Percentiles rank a stretch among this genome's conserved stretches.
These are phyloP conservation scores for Ochropacha duplaris DNA, from an alignment of 2,888 invertebrate species.

Conservation along the genomic window DNA sequence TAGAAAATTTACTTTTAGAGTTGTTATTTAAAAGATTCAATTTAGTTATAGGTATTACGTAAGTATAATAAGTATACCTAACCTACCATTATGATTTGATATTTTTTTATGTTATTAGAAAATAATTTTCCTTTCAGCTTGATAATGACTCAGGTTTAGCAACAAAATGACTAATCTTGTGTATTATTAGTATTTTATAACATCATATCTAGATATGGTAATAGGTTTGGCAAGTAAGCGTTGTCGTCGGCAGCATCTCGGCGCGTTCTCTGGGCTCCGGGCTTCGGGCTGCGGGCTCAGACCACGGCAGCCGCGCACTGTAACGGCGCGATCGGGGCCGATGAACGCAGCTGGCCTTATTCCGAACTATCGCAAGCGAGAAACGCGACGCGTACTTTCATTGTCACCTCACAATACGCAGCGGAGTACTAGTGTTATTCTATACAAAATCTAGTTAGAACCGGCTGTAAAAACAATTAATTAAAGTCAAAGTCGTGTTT, in stretches of 20 bases:
- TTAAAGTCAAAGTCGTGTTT: slow-evolving; percentile 1
- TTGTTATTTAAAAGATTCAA: background rate
- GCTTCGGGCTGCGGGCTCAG: slow-evolving; percentile 35
- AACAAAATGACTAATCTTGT: background rate
- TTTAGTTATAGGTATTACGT: no score
- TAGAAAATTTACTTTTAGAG: background rate
- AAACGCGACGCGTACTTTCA: slow-evolving; percentile 77
- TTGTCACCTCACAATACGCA: slow-evolving; percentile 71
- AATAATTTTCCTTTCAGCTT: background rate
- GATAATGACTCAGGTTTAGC: background rate
- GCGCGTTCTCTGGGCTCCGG: slow-evolving; percentile 26
- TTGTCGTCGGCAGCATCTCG: slow-evolving; percentile 11
- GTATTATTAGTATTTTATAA: slow-evolving; percentile 2
- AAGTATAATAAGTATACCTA: no score
- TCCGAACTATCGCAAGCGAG: slow-evolving; percentile 77
- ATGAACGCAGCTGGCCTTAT: slow-evolving; percentile 80
- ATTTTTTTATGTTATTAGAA: background rate
- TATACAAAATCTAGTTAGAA: slow-evolving; percentile 8
- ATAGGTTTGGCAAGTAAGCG: background rate
- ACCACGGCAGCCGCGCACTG: slow-evolving; percentile 39
- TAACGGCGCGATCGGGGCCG: slow-evolving; percentile 77
- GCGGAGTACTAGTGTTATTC: slow-evolving; percentile 22
- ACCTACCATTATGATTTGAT: background rate
- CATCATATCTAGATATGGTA: slow-evolving; percentile 1
- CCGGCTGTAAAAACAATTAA: slow-evolving; percentile 5